Base-by-base conservation (phyloP, 2,888 invertebrate species). In the Archaeoteleia sp. region DNA sequence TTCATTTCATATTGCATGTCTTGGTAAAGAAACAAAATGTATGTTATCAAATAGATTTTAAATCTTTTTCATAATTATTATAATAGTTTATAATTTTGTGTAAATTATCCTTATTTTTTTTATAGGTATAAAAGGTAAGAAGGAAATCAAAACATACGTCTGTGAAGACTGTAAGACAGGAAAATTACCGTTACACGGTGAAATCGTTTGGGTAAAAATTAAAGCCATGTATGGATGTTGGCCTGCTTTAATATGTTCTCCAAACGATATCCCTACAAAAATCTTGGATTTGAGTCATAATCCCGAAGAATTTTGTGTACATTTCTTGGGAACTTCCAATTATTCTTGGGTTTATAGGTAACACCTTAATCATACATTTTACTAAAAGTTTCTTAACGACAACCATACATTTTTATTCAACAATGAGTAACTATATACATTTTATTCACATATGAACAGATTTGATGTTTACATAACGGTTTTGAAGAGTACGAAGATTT, bases 131-230 rank as follows among this genome's bases (percentile, higher is more conserved):
- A 29, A 29, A 12, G 5, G 10, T 10, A 1, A 27, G 8, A 27
- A 27, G 2, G 27, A 34, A 34, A 13, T 6, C 12, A n/a, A 29
- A 12, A 1, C 39, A 6, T 67, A 48, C 27, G 2, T 46, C 8
- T 68, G 67, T 27, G 48, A 58, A 20, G 53, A 54, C 13, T 68
- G 67, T 13, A 53, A 43, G 12, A 53, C 13, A 12, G 67, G 61
- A 13, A 57, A 62, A 54, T 39, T 68, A 14, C 62, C 67, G 9
- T 10, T 58, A 1, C 34, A 34, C 7, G 62, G 62, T 23, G 62
- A 58, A 23, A 43, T 68, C 6, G 62, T 68, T 6, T 68, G 67
- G 67, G 62, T 61, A 5, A 54, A 68, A 20, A 25, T 27, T 0
- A 32, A 48, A 13, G 34, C 14, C 13, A 14, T 34, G 0, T 42